A percentile compares a stretch with the other conserved stretches of the same genome.
These are phyloP conservation scores for Netelia fuscicornis DNA, from an alignment of 2,888 invertebrate genomes.

Conservation along the genomic window DNA sequence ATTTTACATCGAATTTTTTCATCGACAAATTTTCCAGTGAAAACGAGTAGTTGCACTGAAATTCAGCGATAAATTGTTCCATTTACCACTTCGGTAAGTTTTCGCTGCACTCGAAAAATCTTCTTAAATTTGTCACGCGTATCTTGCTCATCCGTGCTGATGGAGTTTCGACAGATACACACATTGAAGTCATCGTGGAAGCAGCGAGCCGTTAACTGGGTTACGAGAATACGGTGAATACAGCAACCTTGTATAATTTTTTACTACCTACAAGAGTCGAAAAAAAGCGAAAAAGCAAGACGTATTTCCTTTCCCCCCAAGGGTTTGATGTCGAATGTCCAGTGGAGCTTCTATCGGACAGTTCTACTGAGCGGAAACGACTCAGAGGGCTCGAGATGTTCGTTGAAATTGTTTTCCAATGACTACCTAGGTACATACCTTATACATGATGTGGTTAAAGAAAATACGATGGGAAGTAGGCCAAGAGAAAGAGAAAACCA, in stretches of 20 bases:
- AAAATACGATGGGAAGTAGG: slow-evolving; percentile 14
- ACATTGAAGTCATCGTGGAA: slow-evolving; percentile 64
- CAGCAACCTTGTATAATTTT: neutral
- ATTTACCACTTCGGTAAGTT: neutral
- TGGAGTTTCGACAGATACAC: slow-evolving; percentile 70
- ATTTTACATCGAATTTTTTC: neutral
- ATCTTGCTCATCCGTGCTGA: slow-evolving; percentile 43
- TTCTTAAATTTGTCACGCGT: neutral
- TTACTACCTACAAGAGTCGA: neutral
- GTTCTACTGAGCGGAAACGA: slow-evolving; percentile 36
- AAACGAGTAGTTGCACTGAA: neutral
- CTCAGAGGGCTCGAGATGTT: slow-evolving; percentile 48
- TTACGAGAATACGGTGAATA: slow-evolving; percentile 31
- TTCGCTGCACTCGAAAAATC: neutral
- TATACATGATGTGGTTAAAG: neutral
- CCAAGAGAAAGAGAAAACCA: slow-evolving; percentile 7
- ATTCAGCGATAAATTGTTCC: neutral
- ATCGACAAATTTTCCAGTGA: neutral
- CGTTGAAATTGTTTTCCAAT: slow-evolving; percentile 75
- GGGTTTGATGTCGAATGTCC: neutral
- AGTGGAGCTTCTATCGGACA: neutral
- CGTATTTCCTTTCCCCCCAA: neutral
- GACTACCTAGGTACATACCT: slow-evolving; percentile 46
- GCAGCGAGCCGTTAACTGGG: slow-evolving; percentile 9
- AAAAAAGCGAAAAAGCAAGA: slow-evolving; percentile 13